Conservation (phyloP, 2,888 invertebrate genomes). For the Myopa tessellatipennis region DNA sequence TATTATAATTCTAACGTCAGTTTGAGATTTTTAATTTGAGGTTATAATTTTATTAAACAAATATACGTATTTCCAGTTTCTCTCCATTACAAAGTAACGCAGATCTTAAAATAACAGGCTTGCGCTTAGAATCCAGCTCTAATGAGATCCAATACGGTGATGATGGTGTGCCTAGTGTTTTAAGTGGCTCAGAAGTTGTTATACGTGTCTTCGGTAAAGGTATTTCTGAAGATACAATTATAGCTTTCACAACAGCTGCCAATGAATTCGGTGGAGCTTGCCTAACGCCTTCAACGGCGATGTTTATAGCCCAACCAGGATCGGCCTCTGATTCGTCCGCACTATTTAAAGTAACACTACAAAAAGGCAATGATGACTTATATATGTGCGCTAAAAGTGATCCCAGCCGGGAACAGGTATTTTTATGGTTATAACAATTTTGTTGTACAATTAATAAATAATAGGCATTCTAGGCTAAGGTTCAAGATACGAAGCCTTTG, state of each 20-base stretch:
- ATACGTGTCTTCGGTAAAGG: conserved; percentile 82
- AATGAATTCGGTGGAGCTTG: conserved; percentile 73
- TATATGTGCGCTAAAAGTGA: conserved; percentile 72
- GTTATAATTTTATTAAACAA: no score
- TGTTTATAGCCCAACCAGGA: conserved; percentile 69
- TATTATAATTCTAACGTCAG: no score
- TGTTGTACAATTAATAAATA: neutral
- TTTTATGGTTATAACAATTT: no score
- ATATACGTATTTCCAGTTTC: neutral
- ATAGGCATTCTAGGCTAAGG: conserved; percentile 45
- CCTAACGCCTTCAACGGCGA: conserved; percentile 56
- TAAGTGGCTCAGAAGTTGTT: conserved; percentile 72
- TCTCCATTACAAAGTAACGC: neutral
- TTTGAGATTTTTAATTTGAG: no score
- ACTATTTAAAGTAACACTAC: conserved; percentile 70
- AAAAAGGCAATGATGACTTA: conserved; percentile 64
- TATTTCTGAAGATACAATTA: conserved; percentile 74
- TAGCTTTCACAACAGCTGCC: conserved; percentile 77
- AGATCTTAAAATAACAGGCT: conserved; percentile 52
- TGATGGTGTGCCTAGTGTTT: conserved; percentile 76
- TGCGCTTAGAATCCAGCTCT: conserved; percentile 55
- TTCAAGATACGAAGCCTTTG: conserved; percentile 68
- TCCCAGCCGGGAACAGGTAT: conserved; percentile 52
- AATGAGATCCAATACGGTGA: conserved; percentile 53
- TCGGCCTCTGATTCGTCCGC: conserved; percentile 70